Evolutionary conservation across 2,797 vertebrate species (phyloP).

Genomic region (Spea hammondii): DNA sequence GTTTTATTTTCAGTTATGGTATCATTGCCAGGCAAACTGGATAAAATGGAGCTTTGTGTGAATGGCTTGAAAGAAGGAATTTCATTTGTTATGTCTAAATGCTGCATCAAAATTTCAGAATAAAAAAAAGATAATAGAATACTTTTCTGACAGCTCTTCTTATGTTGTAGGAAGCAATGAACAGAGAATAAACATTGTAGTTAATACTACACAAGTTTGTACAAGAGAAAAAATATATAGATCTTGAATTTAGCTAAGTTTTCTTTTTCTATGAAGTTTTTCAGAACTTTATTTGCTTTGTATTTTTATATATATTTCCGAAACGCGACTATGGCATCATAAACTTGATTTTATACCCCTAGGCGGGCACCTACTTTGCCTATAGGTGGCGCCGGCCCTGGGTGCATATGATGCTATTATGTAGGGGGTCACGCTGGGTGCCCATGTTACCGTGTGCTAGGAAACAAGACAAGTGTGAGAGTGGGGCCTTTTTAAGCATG

Average conservation of each 20-base stretch:
- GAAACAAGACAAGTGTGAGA: too few species aligned
- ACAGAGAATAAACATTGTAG: slow-evolving; percentile 36
- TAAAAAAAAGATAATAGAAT: slow-evolving; percentile 29
- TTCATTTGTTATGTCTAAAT: slow-evolving; percentile 38
- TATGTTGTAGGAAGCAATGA: slow-evolving; percentile 1
- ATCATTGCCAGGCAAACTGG: slow-evolving; percentile 31
- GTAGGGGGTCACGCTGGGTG: too few species aligned
- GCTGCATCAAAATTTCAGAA: slow-evolving; percentile 20
- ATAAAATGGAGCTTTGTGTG: slow-evolving; percentile 39
- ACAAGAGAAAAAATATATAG: slow-evolving; percentile 6
- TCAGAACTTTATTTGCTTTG: neutral
- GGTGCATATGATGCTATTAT: too few species aligned
- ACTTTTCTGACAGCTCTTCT: slow-evolving; percentile 28
- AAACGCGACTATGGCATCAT: too few species aligned
- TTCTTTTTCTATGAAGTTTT: neutral
- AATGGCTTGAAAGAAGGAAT: slow-evolving; percentile 30
- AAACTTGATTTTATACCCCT: too few species aligned
- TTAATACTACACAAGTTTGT: slow-evolving; percentile 21
- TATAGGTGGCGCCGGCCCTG: too few species aligned
- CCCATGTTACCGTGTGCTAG: too few species aligned
- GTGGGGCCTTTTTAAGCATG: too few species aligned
- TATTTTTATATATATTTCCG: too few species aligned
- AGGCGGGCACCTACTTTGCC: too few species aligned
- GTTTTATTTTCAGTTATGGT: slow-evolving; percentile 35
- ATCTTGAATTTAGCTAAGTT: neutral